Evolutionary conservation across 2,113 vertebrate species (phyloP).

Genomic region (Apodemus speciosus): DNA sequence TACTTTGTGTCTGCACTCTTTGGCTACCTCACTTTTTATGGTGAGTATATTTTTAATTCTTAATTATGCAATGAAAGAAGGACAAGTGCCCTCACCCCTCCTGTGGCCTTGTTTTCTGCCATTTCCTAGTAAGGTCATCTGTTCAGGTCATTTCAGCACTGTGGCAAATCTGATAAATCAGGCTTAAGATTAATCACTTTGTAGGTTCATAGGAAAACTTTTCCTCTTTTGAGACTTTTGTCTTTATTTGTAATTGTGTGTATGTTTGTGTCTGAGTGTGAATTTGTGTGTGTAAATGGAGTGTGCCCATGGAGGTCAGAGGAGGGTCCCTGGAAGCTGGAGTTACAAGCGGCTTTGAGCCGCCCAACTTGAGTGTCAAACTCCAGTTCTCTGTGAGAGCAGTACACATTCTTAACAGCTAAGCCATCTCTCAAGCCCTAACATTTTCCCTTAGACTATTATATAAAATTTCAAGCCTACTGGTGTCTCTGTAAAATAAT

Average conservation of each 20-base stretch:
- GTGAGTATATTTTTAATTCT: constrained; percentile 84
- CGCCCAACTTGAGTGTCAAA: background rate
- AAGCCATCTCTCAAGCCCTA: background rate
- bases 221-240: background rate
- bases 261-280: background rate
- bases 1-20: constrained; percentile 95
- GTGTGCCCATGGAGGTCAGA: background rate
- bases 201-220: constrained; percentile 9
- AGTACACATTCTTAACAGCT: background rate
- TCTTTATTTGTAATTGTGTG: background rate
- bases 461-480: background rate
- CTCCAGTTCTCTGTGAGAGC: background rate
- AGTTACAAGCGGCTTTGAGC: background rate
- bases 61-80: constrained; percentile 2
- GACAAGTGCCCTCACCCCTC: background rate
- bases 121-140: constrained; percentile 26
- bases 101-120: background rate
- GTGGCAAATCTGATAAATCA: background rate
- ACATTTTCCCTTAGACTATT: background rate
- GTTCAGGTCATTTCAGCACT: background rate
- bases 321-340: background rate
- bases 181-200: constrained; percentile 33
- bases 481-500: constrained; percentile 25
- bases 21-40: constrained; percentile 98
- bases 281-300: background rate